Evolutionary conservation across 2,888 invertebrate species (phyloP), one percentile per base, ranked within the genome.

Genomic region (Dascillus cervinus): DNA sequence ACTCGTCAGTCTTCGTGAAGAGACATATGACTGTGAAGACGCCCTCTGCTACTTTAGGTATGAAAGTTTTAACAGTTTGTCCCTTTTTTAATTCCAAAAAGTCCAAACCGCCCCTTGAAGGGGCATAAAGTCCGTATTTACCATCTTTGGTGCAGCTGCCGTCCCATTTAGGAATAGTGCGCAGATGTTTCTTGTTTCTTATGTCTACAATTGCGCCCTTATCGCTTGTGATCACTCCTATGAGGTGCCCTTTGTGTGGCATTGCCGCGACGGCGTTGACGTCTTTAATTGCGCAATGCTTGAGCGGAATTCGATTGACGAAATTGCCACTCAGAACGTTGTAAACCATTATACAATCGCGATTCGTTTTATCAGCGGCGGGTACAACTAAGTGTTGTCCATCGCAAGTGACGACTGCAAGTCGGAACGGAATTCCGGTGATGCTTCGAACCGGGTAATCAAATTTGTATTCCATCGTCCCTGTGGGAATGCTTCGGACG

Each of bases 1-100:
- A 95, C 52, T 90, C 83, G 50, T 96, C 92, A 2, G 84, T 90
- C 43, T 86, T 83, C 35, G 91, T 95, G 62, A 97, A 97, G 70
- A 87, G 79, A 37, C 91, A 89, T 43, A 92, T 90, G 11, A 96
- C 91, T 2, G 89, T 91, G 62, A 96, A 96, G 0, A 97, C 96
- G 0, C 97, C 97, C 62, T 97, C 96, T 1, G 96, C 95, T 0
- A 96, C 85, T 59, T 88, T 79, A 3, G 90, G 90, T 43, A 97
- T 95, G 43, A 92, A 84, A 0, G 87, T 92, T 60, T 85, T 84
- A 0, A 90, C 80, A 0, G 86, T 84, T 26, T 82, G 77, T 0
- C 96, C 95, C 52, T 88, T 82, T 55, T 89, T 90, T 39, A 97
- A 67, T 58, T 97, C 96, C 6, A 90, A 72, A 15, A 96, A 75